phyloP scores from a whole-genome alignment of 2,113 vertebrate genomes.

The Scatophagus argus region DNA sequence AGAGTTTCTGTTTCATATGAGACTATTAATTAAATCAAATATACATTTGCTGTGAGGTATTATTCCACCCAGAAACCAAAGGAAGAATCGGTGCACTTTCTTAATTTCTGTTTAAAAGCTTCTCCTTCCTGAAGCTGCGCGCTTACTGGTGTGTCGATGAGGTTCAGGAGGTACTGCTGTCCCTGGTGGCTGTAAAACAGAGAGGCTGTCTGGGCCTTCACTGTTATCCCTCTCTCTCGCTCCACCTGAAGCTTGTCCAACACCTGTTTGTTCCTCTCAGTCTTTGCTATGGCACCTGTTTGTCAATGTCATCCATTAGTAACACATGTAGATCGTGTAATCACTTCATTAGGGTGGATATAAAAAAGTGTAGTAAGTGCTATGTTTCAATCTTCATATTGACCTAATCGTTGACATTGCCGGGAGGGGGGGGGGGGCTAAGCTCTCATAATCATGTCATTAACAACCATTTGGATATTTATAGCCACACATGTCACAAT shows the following conservation, averaged over 20 bases:
- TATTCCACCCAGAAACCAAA: background rate
- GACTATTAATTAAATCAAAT: too few species aligned
- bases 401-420: background rate
- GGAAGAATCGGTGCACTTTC: background rate
- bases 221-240: slow-evolving; percentile 96
- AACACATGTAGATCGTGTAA: background rate
- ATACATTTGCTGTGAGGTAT: background rate
- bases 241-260: slow-evolving; percentile 98
- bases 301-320: slow-evolving; percentile 21
- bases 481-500: too few species aligned
- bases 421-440: too few species aligned
- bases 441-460: too few species aligned
- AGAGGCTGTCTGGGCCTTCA: slow-evolving; percentile 99
- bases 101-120: background rate
- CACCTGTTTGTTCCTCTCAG: slow-evolving; percentile 93
- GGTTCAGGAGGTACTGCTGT: slow-evolving; percentile 93
- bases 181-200: slow-evolving; percentile 89
- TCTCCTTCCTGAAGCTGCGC: background rate
- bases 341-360: background rate
- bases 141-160: slow-evolving; percentile 97
- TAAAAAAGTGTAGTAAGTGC: background rate
- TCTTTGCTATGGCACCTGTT: slow-evolving; percentile 93
- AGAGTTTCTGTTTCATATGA: background rate
- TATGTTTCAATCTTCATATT: background rate
- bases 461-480: too few species aligned